phyloP scores from a whole-genome alignment of 2,888 invertebrate genomes.

The Anticlea derivata region DNA sequence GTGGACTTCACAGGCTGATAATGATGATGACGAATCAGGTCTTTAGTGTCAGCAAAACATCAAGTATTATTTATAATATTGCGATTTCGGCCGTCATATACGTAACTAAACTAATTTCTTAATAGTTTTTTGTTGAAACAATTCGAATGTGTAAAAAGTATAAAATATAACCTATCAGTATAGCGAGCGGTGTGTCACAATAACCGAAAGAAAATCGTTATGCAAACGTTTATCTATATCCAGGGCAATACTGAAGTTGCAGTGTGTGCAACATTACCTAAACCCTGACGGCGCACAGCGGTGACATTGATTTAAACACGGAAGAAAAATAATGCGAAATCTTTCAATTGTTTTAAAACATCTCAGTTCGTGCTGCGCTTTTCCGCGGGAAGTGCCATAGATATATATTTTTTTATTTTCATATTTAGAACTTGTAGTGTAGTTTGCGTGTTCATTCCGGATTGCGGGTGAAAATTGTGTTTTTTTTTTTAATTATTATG shows the following conservation, averaged over 20 bases:
- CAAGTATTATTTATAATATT: too few species aligned
- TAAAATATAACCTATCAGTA: slow-evolving; percentile 19
- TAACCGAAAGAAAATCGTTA: slow-evolving; percentile 35
- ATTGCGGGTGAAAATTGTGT: slow-evolving; percentile 11
- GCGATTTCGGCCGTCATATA: too few species aligned
- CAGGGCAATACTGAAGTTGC: slow-evolving; percentile 41
- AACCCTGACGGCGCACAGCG: slow-evolving; percentile 47
- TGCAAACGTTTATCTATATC: slow-evolving; percentile 42
- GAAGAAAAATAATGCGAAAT: slow-evolving; percentile 54
- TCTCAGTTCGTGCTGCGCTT: slow-evolving; percentile 53
- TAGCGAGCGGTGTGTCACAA: slow-evolving; percentile 34
- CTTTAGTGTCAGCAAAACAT: too few species aligned
- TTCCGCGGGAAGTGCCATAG: slow-evolving; percentile 43
- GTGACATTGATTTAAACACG: slow-evolving; percentile 59
- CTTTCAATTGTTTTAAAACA: slow-evolving; percentile 32
- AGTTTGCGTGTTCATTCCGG: slow-evolving; percentile 19
- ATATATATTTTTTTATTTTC: slow-evolving; percentile 32
- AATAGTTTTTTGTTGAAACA: not conserved
- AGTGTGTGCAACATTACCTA: slow-evolving; percentile 38
- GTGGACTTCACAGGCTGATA: too few species aligned
- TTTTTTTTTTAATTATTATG: slow-evolving; percentile 25
- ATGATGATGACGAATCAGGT: too few species aligned
- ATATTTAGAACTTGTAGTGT: not conserved
- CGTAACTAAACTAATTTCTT: too few species aligned
- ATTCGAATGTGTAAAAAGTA: slow-evolving; percentile 10